Percentiles rank a stretch among this genome's conserved stretches.
phyloP scores from a whole-genome alignment of 2,888 invertebrate species.

The Dimorphilus gyrociliatus region DNA sequence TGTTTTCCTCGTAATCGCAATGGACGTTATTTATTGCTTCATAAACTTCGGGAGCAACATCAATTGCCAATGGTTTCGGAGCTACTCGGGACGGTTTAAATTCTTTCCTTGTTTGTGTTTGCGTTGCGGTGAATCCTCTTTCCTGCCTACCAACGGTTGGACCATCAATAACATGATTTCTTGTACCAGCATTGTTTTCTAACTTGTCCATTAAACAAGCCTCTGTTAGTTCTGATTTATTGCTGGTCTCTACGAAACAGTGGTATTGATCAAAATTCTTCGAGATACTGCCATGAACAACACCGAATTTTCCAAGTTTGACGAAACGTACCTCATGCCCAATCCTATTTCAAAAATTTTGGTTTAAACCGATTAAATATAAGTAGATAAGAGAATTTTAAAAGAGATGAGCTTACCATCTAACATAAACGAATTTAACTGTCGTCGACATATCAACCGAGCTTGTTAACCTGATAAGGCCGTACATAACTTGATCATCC shows the following conservation, averaged over 20 bases:
- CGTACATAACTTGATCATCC: constrained; percentile 23
- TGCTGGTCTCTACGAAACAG: constrained; percentile 22
- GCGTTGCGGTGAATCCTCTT: constrained; percentile 29
- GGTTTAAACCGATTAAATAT: constrained; percentile 1
- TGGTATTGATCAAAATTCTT: constrained; percentile 26
- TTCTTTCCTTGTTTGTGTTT: constrained; percentile 15
- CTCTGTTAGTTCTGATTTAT: constrained; percentile 20
- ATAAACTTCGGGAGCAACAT: constrained; percentile 12
- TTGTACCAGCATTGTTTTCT: constrained; percentile 27
- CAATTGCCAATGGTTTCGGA: constrained; percentile 17
- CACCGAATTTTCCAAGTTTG: constrained; percentile 29
- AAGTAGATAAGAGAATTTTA: neutral
- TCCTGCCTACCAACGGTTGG: constrained; percentile 18
- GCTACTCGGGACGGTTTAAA: constrained; percentile 16
- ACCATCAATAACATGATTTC: constrained; percentile 24
- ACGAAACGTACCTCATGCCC: constrained; percentile 26
- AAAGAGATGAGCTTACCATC: constrained; percentile 20
- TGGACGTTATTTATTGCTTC: too few relatives aligned
- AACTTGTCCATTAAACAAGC: constrained; percentile 24
- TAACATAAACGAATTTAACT: constrained; percentile 32
- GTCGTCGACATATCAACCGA: constrained; percentile 31
- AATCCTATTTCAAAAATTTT: constrained; percentile 17
- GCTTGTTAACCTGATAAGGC: constrained; percentile 23
- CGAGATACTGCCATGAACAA: constrained; percentile 28
- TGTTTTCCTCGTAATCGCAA: too few relatives aligned